Evolutionary conservation across 2,113 vertebrate species (phyloP).

Genomic region (Hoplias malabaricus): DNA sequence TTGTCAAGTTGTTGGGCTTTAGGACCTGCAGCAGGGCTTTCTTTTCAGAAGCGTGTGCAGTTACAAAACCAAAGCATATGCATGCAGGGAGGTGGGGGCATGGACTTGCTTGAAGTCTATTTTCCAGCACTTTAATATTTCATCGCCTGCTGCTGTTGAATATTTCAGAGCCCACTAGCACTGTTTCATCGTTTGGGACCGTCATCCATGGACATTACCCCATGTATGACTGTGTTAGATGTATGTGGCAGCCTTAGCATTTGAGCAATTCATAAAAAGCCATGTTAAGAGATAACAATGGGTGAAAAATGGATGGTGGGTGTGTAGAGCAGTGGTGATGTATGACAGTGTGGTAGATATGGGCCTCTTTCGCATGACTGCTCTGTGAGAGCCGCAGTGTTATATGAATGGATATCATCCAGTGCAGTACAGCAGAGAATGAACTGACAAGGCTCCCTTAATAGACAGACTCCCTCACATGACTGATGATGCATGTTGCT

Average conservation of each 20-base stretch:
- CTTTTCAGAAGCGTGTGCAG: not conserved
- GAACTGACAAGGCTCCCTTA: conserved; percentile 46
- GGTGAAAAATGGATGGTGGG: conserved; percentile 10
- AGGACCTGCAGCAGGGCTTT: not conserved
- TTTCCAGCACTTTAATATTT: conserved; percentile 74
- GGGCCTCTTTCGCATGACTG: conserved; percentile 62
- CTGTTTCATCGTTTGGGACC: conserved; percentile 59
- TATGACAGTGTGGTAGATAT: conserved; percentile 41
- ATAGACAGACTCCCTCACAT: not conserved
- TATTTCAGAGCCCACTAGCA: conserved; percentile 69
- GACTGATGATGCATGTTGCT: not conserved
- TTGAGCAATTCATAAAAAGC: conserved; percentile 9
- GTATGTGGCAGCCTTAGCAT: not conserved
- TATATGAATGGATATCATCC: conserved; percentile 44
- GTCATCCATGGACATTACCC: conserved; percentile 53
- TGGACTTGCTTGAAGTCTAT: conserved; percentile 57
- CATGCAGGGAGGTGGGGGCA: not conserved
- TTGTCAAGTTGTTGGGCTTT: not conserved
- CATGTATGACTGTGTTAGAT: not conserved
- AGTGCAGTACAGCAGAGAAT: conserved; percentile 53
- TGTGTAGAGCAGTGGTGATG: not conserved
- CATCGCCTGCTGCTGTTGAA: conserved; percentile 68
- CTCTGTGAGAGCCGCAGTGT: conserved; percentile 54
- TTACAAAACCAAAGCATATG: not conserved
- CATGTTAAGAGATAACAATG: not conserved